Base-by-base conservation (phyloP, 2,113 vertebrate species). In the Epinephelus cyanopodus region DNA sequence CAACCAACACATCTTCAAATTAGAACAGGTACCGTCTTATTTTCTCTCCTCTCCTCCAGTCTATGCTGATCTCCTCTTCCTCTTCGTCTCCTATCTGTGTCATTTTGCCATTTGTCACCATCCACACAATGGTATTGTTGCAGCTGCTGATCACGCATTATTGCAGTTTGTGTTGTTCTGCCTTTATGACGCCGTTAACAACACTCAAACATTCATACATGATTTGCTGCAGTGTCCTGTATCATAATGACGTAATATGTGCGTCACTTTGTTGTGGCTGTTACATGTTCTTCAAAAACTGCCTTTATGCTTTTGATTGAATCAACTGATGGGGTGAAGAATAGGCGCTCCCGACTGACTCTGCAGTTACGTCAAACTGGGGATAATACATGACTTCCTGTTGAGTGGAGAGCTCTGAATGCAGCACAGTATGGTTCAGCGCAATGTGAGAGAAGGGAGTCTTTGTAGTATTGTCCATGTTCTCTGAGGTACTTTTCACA, bases 1-100 rank as follows among this genome's bases (percentile, higher is more conserved):
- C 90, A 99, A 99, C 95, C 97, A 98, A 10, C 98, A 99, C 94
- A 97, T 98, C 90, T 99, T 99, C 87, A 98, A 99, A 86, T 85
- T 99, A 33, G 97, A 99, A 63, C 98, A 99, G 95, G 98, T 98
- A 84, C 75, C 88, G 14, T 18, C 2, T 18, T 6, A 12, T 3
- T 37, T 11, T 21, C 0, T 19, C 15, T 48, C 2, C 42, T 52
- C 18, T 53, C 0, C 21, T 25, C n/a, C 23, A 12, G n/a, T 25
- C 17, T 52, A 19, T 19, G 19, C 18, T 52, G 6, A 18, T 52
- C 6, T 52, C 5, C 17, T 52, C 50, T 6, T 37, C 10, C 53
- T 54, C 21, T n/a, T 54, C 21, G 0, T 45, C 42, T 12, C 9
- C 9, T 45, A 2, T 45, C 42, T 45, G 42, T 45, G 42, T 10